Percentiles rank a stretch among this genome's conserved stretches.
Evolutionary conservation across 2,888 invertebrate species (phyloP).

Genomic region (Fragum whitleyi): DNA sequence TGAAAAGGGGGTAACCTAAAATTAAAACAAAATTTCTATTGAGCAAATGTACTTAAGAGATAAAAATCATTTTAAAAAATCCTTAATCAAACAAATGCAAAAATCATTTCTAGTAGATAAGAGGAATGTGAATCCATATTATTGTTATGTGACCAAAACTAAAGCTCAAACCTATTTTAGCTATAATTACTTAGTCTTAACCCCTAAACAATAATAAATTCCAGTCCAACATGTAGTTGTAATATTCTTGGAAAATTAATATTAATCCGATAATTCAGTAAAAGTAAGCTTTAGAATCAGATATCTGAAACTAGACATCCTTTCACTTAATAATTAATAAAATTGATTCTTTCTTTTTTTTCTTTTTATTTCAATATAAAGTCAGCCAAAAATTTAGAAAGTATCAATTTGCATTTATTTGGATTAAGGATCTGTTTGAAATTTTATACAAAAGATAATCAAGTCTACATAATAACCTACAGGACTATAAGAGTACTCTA

Average conservation of each 20-base stretch:
- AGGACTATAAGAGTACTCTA: background rate
- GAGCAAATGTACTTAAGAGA: constrained; percentile 16
- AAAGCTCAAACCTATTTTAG: too few relatives aligned
- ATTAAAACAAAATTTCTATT: constrained; percentile 6
- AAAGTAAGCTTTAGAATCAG: too few relatives aligned
- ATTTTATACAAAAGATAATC: constrained; percentile 11
- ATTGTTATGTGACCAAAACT: too few relatives aligned
- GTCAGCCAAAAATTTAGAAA: background rate
- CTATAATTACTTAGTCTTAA: too few relatives aligned
- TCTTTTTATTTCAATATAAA: background rate
- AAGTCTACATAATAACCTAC: background rate
- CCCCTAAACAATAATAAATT: too few relatives aligned
- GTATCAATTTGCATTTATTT: background rate
- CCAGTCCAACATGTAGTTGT: too few relatives aligned
- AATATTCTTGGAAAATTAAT: too few relatives aligned
- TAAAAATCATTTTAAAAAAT: background rate
- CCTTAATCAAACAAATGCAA: background rate
- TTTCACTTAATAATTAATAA: too few relatives aligned
- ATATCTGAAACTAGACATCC: too few relatives aligned
- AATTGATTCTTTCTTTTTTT: background rate
- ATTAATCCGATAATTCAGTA: too few relatives aligned
- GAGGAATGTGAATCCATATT: too few relatives aligned
- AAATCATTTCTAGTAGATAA: background rate
- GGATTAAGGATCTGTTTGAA: background rate
- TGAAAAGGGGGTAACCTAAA: background rate